These are phyloP conservation scores for Petrophora chlorosata DNA, from an alignment of 2,888 invertebrate species.

Conservation along the genomic window DNA sequence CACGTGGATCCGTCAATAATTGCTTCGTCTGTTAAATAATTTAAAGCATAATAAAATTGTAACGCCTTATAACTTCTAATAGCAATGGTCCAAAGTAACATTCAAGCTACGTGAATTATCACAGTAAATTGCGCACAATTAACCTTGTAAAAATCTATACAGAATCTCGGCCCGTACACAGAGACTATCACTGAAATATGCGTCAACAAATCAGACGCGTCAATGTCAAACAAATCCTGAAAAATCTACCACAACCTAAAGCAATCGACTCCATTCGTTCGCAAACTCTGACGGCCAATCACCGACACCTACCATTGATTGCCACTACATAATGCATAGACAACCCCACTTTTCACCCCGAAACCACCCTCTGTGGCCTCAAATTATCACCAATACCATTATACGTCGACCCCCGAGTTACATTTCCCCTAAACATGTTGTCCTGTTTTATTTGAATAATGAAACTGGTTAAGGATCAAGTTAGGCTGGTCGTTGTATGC, in stretches of 20 bases:
- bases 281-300: slow-evolving; percentile 57
- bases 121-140: no score
- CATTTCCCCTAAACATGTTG: slow-evolving; percentile 1
- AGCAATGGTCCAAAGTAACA: no score
- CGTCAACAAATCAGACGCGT: no score
- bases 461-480: slow-evolving; percentile 36
- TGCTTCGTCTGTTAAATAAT: no score
- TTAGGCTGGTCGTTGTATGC: slow-evolving; percentile 47
- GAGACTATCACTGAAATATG: no score
- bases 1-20: no score
- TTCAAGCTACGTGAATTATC: no score
- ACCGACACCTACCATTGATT: slow-evolving; percentile 78
- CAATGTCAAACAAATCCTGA: background rate
- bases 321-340: slow-evolving; percentile 79
- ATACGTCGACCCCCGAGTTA: slow-evolving; percentile 36
- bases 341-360: slow-evolving; percentile 46
- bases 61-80: no score
- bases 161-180: no score
- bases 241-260: background rate
- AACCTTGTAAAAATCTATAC: no score
- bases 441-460: background rate
- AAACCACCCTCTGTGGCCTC: slow-evolving; percentile 46
- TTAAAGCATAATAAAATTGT: no score
- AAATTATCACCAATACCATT: slow-evolving; percentile 58
- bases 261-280: slow-evolving; percentile 44